Base-by-base conservation (phyloP, 2,797 vertebrate species). In the Argyrosomus regius region DNA sequence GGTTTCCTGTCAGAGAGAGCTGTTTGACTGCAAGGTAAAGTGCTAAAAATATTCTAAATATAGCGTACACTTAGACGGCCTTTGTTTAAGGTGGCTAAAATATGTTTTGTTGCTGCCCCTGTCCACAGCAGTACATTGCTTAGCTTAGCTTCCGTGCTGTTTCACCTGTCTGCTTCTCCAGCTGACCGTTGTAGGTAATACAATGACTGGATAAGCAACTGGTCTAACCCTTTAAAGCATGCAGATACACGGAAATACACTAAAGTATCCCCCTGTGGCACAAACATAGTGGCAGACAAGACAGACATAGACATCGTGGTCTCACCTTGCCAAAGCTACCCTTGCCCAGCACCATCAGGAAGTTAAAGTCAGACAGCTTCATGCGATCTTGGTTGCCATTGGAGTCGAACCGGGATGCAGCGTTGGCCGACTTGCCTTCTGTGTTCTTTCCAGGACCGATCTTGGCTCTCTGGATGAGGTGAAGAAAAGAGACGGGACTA, bases 311-410 rank as follows among this genome's bases (percentile, higher is more conserved):
- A 39, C 35, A 52, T 10, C 2, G 12, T 6, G 48, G 5, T 35
- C 88, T 86, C 67, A 99, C 98, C 97, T 99, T 99, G 80, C 98
- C 98, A 57, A 99, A 99, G 95, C 98, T 99, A 14, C 98, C 98
- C 85, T 99, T 99, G 0, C 98, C 98, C 86, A 99, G 93, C 79
- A 99, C 98, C 96, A 99, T 99, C 85, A 99, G 95, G 93, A 99
- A 99, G 92, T 98, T 99, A 78, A 99, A 99, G 90, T 99, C 98
- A 0, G 97, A 96, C 26, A 98, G 95, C 70, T 98, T 99, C 95
- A 99, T 97, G 43, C 97, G 96, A 74, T 99, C 98, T 26, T 96
- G 92, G 94, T 96, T 99, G 28, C 97, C 97, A 0, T 99, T 98
- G 95, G 96, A 97, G 93, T 99, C 98, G 0, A 97, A 95, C 61